Evolutionary conservation across 2,113 vertebrate species (phyloP).

Genomic region (Dasyornis broadbenti): DNA sequence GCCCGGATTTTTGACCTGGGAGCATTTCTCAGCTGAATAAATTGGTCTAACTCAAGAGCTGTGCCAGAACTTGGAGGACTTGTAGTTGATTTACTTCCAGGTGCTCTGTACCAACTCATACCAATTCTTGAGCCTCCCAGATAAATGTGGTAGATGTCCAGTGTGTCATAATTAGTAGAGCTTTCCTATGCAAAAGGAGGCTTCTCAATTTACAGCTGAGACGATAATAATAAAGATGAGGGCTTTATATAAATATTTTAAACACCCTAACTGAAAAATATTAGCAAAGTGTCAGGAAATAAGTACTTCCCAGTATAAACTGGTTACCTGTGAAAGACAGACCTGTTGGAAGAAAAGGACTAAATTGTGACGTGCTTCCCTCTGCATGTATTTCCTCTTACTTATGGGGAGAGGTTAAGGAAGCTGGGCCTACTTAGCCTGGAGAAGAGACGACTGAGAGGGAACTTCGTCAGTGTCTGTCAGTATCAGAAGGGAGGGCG

Average conservation of each 20-base stretch:
- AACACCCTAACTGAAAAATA: neutral
- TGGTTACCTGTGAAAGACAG: neutral
- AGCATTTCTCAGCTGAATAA: neutral
- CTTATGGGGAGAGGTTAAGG: neutral
- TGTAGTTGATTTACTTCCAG: neutral
- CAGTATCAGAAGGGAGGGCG: neutral
- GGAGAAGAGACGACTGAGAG: fast-evolving
- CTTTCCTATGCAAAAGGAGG: neutral
- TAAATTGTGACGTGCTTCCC: neutral
- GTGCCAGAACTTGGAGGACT: neutral
- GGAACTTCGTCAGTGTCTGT: neutral
- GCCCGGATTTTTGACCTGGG: neutral
- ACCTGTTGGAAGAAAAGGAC: neutral
- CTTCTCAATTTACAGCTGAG: neutral
- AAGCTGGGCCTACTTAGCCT: neutral
- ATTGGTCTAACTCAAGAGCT: neutral
- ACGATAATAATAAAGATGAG: neutral
- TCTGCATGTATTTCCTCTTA: neutral
- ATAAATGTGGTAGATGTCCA: neutral
- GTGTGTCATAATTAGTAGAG: neutral
- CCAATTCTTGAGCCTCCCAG: neutral
- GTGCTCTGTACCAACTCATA: neutral
- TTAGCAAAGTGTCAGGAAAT: neutral
- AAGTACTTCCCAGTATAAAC: neutral
- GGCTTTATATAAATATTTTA: neutral